These are phyloP conservation scores for Xiphorhynchus erythropygius DNA, from an alignment of 2,797 vertebrate genomes.

Conservation along the genomic window DNA sequence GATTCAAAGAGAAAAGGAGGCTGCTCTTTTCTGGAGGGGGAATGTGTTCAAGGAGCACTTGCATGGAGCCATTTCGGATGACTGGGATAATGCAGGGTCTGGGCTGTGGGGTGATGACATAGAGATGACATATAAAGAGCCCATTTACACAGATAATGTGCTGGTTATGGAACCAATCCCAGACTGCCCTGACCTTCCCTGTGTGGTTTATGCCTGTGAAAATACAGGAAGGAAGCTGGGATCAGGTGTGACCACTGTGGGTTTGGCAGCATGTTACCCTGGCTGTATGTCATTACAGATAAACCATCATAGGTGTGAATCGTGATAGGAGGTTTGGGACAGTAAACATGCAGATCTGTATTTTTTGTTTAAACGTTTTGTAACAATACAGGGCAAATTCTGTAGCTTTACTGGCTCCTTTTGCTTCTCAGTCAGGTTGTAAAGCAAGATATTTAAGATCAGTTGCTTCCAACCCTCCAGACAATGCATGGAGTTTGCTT, in stretches of 20 bases:
- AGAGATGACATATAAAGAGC: neutral
- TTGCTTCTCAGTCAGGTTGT: neutral
- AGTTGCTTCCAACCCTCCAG: neutral
- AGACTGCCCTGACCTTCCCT: neutral
- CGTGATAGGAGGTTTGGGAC: neutral
- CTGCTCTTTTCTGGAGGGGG: neutral
- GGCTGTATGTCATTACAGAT: neutral
- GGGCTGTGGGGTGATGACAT: neutral
- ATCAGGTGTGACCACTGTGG: neutral
- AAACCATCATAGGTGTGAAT: neutral
- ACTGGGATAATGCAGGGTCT: fast-evolving
- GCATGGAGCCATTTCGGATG: neutral
- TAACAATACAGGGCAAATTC: neutral
- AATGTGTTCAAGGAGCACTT: neutral
- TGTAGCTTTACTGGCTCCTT: neutral
- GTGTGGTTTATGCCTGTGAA: neutral
- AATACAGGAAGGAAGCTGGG: neutral
- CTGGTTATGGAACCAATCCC: neutral
- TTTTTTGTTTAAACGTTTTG: neutral
- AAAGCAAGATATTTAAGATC: conserved; percentile 24
- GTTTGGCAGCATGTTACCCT: neutral
- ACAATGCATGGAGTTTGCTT: neutral
- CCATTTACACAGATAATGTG: neutral
- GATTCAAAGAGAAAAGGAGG: neutral
- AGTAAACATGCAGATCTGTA: neutral